Conservation (phyloP, 1,140 invertebrate species). For the Hetaerina americana region DNA sequence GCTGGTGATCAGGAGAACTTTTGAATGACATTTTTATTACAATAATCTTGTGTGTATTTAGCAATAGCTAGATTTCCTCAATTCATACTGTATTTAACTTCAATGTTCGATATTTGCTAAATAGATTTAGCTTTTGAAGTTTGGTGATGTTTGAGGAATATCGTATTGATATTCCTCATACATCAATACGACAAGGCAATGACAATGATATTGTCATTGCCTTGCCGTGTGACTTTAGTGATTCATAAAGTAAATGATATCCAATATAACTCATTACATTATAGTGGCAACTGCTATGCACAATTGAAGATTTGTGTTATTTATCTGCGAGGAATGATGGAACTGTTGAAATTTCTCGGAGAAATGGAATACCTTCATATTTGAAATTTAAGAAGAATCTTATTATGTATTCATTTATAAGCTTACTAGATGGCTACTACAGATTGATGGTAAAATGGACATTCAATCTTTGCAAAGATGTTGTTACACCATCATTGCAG, state of each 20-base stretch:
- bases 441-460: slow-evolving; percentile 77
- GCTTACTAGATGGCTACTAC: slow-evolving; percentile 75
- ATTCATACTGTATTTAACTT: neutral
- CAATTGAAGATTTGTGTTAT: slow-evolving; percentile 69
- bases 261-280: slow-evolving; percentile 21
- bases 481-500: slow-evolving; percentile 59
- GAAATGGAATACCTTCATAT: slow-evolving; percentile 63
- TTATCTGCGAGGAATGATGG: slow-evolving; percentile 53
- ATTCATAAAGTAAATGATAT: slow-evolving; percentile 14
- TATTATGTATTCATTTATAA: slow-evolving; percentile 64
- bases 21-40: no score
- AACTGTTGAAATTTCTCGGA: slow-evolving; percentile 61
- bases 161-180: no score
- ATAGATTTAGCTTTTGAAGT: neutral
- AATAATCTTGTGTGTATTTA: no score
- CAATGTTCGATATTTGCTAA: neutral
- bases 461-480: slow-evolving; percentile 71
- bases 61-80: no score
- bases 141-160: neutral
- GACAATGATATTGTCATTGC: no score
- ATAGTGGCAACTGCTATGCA: slow-evolving; percentile 59
- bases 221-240: no score
- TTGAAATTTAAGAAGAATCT: slow-evolving; percentile 47
- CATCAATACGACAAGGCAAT: no score
- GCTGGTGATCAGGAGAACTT: no score